phyloP scores from a whole-genome alignment of 2,113 vertebrate species.

The Riparia riparia region DNA sequence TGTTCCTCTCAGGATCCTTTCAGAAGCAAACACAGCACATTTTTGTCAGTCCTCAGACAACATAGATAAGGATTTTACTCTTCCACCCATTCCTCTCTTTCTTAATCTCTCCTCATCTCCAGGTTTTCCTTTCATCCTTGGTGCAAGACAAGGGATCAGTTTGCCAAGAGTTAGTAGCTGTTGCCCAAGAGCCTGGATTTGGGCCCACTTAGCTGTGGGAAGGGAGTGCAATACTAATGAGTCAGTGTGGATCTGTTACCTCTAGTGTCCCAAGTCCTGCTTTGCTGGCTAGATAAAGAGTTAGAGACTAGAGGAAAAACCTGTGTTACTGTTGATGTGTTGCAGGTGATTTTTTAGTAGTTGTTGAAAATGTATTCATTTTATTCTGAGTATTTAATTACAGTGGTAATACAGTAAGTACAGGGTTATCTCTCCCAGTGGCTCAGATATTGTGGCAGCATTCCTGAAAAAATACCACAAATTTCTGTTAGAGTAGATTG shows the following conservation, averaged over 20 bases:
- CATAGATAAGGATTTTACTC: neutral
- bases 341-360: neutral
- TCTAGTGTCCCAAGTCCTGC: neutral
- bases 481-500: neutral
- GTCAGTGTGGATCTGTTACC: neutral
- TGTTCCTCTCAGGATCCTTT: neutral
- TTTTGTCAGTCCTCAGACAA: neutral
- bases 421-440: neutral
- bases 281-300: neutral
- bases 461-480: neutral
- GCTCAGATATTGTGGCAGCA: neutral
- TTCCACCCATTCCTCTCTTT: neutral
- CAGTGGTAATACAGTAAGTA: neutral
- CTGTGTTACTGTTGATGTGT: neutral
- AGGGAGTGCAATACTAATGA: neutral
- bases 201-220: neutral
- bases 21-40: neutral
- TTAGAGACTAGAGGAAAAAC: neutral
- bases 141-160: neutral
- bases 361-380: neutral
- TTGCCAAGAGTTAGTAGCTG: neutral
- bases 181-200: neutral
- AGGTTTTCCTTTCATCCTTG: neutral
- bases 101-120: neutral
- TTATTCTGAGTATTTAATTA: neutral